phyloP scores from a whole-genome alignment of 2,113 vertebrate genomes.

The Cinclus mexicanus region DNA sequence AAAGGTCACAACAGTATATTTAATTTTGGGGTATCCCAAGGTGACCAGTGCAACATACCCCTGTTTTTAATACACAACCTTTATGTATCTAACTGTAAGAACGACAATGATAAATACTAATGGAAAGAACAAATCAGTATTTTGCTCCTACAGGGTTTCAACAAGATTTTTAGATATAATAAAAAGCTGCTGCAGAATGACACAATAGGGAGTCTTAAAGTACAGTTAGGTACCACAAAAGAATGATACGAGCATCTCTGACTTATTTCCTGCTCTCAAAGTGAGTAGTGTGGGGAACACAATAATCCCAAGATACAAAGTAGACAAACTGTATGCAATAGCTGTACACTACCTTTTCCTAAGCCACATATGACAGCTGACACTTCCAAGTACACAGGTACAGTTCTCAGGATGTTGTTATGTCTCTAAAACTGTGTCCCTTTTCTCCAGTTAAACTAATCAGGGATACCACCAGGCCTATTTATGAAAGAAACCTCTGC shows the following conservation, averaged over 20 bases:
- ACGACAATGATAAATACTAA: neutral
- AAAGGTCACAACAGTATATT: neutral
- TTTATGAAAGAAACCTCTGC: neutral
- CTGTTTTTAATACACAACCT: neutral
- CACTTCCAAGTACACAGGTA: neutral
- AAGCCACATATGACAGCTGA: neutral
- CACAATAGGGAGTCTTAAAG: neutral
- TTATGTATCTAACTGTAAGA: neutral
- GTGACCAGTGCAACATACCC: neutral
- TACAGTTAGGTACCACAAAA: neutral
- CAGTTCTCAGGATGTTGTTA: neutral
- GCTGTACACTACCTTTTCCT: neutral
- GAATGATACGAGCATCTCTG: neutral
- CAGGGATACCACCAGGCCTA: neutral
- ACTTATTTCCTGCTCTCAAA: neutral
- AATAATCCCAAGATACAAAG: neutral
- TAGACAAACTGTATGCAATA: neutral
- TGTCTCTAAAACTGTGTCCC: neutral
- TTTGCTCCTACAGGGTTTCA: neutral
- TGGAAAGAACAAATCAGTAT: neutral
- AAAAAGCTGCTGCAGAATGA: neutral
- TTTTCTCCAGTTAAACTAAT: neutral
- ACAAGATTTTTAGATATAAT: neutral
- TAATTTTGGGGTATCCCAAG: neutral
- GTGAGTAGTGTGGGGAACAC: neutral